Evolutionary conservation across 1,140 invertebrate species (phyloP).

Genomic region (Platyscapa corneri): DNA sequence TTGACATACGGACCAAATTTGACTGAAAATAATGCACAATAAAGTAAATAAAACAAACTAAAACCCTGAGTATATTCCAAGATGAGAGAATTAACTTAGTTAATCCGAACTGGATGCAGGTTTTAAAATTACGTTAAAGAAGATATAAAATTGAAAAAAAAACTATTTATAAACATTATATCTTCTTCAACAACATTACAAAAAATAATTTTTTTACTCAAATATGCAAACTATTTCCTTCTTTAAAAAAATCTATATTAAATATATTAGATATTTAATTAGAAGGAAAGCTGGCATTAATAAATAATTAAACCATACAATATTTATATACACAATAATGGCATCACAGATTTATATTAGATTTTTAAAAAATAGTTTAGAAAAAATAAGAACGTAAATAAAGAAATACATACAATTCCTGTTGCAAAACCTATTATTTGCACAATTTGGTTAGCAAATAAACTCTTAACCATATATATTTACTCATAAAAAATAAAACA

Average conservation of each 20-base stretch:
- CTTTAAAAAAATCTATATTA: conserved; percentile 51
- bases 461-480: background rate
- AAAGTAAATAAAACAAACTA: conserved; percentile 47
- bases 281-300: conserved; percentile 61
- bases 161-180: conserved; percentile 5
- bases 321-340: conserved; percentile 54
- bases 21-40: conserved; percentile 39
- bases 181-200: background rate
- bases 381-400: conserved; percentile 35
- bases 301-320: conserved; percentile 47
- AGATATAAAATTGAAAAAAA: background rate
- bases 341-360: conserved; percentile 55
- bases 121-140: conserved; percentile 34
- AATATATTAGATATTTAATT: conserved; percentile 38
- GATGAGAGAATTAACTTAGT: conserved; percentile 69
- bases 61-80: conserved; percentile 62
- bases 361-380: conserved; percentile 40
- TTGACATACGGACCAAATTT: conserved; percentile 59
- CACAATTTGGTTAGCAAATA: conserved; percentile 59
- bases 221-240: conserved; percentile 61
- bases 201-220: conserved; percentile 44
- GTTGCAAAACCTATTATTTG: conserved; percentile 30
- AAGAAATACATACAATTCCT: conserved; percentile 44
- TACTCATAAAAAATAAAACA: background rate
- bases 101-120: conserved; percentile 69